Evolutionary conservation across 2,113 vertebrate genomes (phyloP).

Genomic region (Daphoenositta chrysoptera): DNA sequence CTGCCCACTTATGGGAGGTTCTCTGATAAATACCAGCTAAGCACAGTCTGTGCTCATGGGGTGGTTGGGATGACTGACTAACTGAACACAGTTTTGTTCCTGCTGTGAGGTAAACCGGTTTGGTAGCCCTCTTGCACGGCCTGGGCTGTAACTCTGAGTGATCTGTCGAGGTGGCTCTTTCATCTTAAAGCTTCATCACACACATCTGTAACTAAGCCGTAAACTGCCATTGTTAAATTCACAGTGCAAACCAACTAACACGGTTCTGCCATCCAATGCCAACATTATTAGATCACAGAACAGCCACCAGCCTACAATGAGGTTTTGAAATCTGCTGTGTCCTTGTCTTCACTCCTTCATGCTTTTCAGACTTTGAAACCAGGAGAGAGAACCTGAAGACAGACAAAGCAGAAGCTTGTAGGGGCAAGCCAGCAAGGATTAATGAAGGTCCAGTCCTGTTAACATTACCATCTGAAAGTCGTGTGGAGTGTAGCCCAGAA

Average conservation of each 20-base stretch:
- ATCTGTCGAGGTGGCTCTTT: background rate
- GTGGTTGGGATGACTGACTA: background rate
- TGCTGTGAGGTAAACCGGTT: background rate
- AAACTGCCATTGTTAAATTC: background rate
- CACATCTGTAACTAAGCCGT: accelerated
- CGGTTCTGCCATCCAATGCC: accelerated
- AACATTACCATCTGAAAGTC: background rate
- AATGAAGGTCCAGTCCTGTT: background rate
- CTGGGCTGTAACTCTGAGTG: background rate
- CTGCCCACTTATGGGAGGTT: background rate
- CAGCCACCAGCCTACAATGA: background rate
- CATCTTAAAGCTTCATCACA: background rate
- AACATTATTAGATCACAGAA: background rate
- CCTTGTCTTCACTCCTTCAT: background rate
- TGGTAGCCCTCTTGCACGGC: background rate
- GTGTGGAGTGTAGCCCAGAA: background rate
- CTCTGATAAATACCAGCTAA: background rate
- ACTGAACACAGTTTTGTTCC: background rate
- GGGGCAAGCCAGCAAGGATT: background rate
- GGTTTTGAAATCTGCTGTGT: background rate
- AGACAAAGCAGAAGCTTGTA: background rate
- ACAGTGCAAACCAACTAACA: background rate
- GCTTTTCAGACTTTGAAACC: background rate
- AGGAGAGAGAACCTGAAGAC: background rate
- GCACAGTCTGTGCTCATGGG: background rate